Evolutionary conservation across 2,888 invertebrate genomes (phyloP).

Genomic region (Drosophila diplacantha): DNA sequence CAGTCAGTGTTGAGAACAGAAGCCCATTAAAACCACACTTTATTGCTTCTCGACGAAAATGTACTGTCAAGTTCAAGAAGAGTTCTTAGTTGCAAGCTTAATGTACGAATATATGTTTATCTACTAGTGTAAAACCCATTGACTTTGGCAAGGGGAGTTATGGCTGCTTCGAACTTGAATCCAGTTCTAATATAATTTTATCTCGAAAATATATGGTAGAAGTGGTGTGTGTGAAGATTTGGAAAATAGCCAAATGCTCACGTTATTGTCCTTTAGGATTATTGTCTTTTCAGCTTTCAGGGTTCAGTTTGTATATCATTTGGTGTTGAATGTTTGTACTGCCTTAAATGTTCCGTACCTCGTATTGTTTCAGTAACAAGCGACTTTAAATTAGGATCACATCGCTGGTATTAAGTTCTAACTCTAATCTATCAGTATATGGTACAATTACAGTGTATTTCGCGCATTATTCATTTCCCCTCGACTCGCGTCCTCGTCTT

Average conservation of each 20-base stretch:
- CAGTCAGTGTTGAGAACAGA: slow-evolving; percentile 2
- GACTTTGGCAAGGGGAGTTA: slow-evolving; percentile 13
- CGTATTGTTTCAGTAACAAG: slow-evolving; percentile 38
- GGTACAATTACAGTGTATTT: slow-evolving; percentile 9
- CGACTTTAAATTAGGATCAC: slow-evolving; percentile 69
- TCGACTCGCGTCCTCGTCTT: slow-evolving; percentile 9
- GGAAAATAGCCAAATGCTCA: slow-evolving; percentile 2
- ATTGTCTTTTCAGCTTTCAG: slow-evolving; percentile 52
- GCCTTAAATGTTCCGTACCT: slow-evolving; percentile 33
- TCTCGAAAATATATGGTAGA: not conserved
- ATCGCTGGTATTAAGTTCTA: slow-evolving; percentile 43
- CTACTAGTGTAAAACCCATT: not conserved
- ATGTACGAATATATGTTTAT: slow-evolving; percentile 4
- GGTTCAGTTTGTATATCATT: slow-evolving; percentile 18
- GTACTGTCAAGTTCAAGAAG: not conserved
- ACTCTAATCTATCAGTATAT: slow-evolving; percentile 15
- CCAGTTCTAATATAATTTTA: slow-evolving; percentile 1
- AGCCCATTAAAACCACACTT: not conserved
- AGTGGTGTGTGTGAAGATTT: not conserved
- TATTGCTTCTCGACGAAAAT: slow-evolving; percentile 12
- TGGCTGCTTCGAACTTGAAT: slow-evolving; percentile 13
- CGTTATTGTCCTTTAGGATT: slow-evolving; percentile 52
- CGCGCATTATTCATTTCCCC: slow-evolving; percentile 33
- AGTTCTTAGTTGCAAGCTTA: not conserved
- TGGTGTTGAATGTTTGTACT: slow-evolving; percentile 48